Base-by-base conservation (phyloP, 2,888 invertebrate species). In the Tachina fera region DNA sequence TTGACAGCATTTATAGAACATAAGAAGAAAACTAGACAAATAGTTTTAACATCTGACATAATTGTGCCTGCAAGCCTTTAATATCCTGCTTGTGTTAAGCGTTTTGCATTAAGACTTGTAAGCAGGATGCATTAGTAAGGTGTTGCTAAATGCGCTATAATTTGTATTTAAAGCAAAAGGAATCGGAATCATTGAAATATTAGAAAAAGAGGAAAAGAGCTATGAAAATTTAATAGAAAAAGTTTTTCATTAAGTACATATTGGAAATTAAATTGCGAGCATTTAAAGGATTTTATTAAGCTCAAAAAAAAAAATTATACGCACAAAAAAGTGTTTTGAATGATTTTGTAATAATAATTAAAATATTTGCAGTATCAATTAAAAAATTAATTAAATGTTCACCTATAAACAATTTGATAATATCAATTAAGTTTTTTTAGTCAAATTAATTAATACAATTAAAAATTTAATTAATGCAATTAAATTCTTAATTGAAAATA, bases 71-170 rank as follows among this genome's bases (percentile, higher is more conserved):
- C 10, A 68, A 39, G 67, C 53, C 41, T 19, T 43, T 41, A 41
- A 19, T 53, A 70, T 70, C 11, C 49, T 39, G 8, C 39, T 49
- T 16, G 39, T 51, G n/a, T 22, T 5, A 49, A 51, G 39, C n/a
- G 13, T 13, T 31, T 39, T 11, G 31, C 67, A 67, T 16, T 39
- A 39, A 11, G 9, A 14, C 5, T 67, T 49, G n/a, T 49, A 16
- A 49, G n/a, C 47, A 65, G 65, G 65, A 65, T 31, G 22, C 22
- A 47, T 49, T n/a, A 31, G 67, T 8, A 39, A 67, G 39, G 6
- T 51, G 39, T 67, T 49, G 67, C 11, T 39, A 16, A 51, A 51
- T 16, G 11, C 11, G 8, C 13, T 39, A 3, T 16, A 39, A 16
- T n/a, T 11, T 67, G 47, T 9, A 41, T 6, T 39, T 1, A 39